Base-by-base conservation (phyloP, 1,140 invertebrate species). In the Danaus melanippus region DNA sequence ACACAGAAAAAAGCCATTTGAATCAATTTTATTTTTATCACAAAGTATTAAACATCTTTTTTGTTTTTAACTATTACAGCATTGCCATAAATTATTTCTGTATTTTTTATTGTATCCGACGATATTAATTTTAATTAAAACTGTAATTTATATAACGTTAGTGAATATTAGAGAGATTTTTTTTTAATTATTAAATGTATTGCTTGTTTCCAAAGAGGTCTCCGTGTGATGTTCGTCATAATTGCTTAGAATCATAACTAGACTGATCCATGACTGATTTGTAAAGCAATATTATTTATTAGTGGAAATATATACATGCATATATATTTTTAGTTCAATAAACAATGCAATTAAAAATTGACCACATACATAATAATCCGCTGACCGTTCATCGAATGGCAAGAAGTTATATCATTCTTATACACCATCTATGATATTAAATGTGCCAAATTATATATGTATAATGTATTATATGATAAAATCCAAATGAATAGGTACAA, bases 201-300 rank as follows among this genome's bases (percentile, higher is more conserved):
- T 32, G 21, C 21, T 32, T 32, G 21, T 32, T 32, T 7, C 21
- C 21, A 32, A 32, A 32, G 21, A 32, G 50, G 56, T 58, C 53
- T 62, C 40, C 46, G 45, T 56, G 54, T 56, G 17, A 45, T 54
- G 50, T 53, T 59, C 46, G 60, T 56, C 56, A 62, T 61, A 71
- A 60, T 59, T 56, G 58, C 66, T 32, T 32, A 68, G 66, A 63
- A 67, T 60, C 52, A 63, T 63, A 68, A 72, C 68, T 84, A 84
- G 82, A 84, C 82, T 84, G 82, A 86, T 68, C 66, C 68, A 69
- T 71, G 82, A 86, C 82, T 86, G 82, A 86, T 76, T 84, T 74
- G 71, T 76, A 72, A 84, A 86, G 82, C 82, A 86, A 86, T 86
- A 86, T 83, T 83, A 82, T 82, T 84, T 83, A 78, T 77, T 86